Evolutionary conservation across 1,140 invertebrate species (phyloP).

Genomic region (Zaprionus kolodkinae): DNA sequence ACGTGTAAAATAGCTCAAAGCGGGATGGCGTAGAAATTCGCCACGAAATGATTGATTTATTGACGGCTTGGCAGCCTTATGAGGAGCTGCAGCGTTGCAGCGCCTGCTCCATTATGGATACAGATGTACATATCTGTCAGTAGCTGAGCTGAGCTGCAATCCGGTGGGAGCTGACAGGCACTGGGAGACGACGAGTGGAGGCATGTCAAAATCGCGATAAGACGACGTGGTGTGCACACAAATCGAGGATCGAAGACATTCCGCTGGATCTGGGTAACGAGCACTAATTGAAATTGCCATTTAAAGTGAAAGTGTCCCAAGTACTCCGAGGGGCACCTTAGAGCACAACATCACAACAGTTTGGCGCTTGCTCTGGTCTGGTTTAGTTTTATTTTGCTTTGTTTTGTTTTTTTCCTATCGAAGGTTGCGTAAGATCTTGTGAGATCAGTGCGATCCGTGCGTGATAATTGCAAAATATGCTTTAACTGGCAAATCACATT

Average conservation of each 20-base stretch:
- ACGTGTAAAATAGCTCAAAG: constrained; percentile 69
- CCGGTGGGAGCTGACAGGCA: neutral
- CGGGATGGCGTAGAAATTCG: constrained; percentile 46
- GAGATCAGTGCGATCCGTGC: constrained; percentile 40
- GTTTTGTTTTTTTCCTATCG: neutral
- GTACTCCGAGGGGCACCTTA: constrained; percentile 49
- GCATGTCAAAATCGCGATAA: constrained; percentile 49
- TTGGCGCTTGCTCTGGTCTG: constrained; percentile 56
- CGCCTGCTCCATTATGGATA: constrained; percentile 29
- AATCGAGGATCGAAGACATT: constrained; percentile 66
- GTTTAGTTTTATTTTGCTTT: constrained; percentile 40
- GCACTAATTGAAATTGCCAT: constrained; percentile 80
- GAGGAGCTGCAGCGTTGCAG: constrained; percentile 2
- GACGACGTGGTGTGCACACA: constrained; percentile 69
- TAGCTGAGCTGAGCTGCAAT: constrained; percentile 58
- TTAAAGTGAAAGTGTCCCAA: constrained; percentile 76
- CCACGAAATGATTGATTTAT: constrained; percentile 75
- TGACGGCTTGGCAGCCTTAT: constrained; percentile 57
- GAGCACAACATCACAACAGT: constrained; percentile 32
- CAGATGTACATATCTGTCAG: constrained; percentile 44
- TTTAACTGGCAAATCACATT: constrained; percentile 44
- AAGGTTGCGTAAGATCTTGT: constrained; percentile 33
- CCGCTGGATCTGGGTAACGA: constrained; percentile 61
- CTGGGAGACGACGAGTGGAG: constrained; percentile 11
- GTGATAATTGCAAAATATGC: constrained; percentile 70